Base-by-base conservation (phyloP, 2,113 vertebrate species). In the Ailurus styani region DNA sequence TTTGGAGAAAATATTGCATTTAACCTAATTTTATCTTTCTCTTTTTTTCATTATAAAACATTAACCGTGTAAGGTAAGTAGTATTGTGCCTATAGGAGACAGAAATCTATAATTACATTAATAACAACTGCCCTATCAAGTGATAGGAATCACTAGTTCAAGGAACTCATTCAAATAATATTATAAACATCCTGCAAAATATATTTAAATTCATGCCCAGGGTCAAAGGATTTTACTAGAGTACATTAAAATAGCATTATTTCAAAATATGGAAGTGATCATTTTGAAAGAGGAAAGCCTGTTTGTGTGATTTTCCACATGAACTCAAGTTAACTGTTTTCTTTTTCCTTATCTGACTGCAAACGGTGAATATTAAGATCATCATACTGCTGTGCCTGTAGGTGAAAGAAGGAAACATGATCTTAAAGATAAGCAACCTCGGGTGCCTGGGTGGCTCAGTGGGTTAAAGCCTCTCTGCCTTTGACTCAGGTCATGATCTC, bases 31-130 rank as follows among this genome's bases (percentile, higher is more conserved):
- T 95, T 86, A 18, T 60, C 11, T 50, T 82, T 7, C 17, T 55
- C 10, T 78, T 23, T 77, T 77, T 98, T 96, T 52, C 17, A 97
- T 52, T 93, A 87, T 75, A 62, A 95, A 34, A 11, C 17, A 91
- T 83, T 94, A 93, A 82, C 45, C 82, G 68, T 55, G 20, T 81
- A 47, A 55, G 34, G 21, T 79, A 54, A 84, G 1, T 50, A 70
- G 3, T 20, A 40, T 3, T 87, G 14, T 83, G 29, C 42, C 72
- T 96, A 95, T 1, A 66, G 78, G 79, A 68, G 3, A 77, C 7
- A 25, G 95, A 70, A 96, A 62, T 66, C 70, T 97, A 85, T 93
- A 98, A 97, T 91, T 98, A 34, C 31, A 91, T 86, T 97, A 95
- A 21, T 81, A 96, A 93, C 5, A 3, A 52, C 2, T 83, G 29